Evolutionary conservation across 2,888 invertebrate species (phyloP).

Genomic region (Prionchulus punctatus): DNA sequence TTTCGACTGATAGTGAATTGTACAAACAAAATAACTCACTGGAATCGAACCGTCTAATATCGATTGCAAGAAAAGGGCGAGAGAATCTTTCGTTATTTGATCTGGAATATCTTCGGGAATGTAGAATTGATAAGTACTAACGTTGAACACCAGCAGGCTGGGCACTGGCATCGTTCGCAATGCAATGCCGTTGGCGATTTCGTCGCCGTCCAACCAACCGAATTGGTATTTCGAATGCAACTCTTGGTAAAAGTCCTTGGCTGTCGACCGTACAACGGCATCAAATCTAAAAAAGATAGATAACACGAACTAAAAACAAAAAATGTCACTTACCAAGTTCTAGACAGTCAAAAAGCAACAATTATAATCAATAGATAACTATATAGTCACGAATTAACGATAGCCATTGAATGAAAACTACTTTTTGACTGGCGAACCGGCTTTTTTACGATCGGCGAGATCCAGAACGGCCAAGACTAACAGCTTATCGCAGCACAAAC

Average conservation of each 20-base stretch:
- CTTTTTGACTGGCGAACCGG: background rate
- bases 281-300: conserved; percentile 5
- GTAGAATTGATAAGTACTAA: conserved; percentile 77
- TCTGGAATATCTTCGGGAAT: conserved; percentile 60
- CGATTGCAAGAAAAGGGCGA: conserved; percentile 56
- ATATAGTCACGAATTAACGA: background rate
- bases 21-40: no score
- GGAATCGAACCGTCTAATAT: conserved; percentile 60
- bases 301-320: background rate
- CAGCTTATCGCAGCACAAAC: conserved; percentile 19
- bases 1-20: no score
- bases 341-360: background rate
- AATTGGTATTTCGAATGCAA: conserved; percentile 55
- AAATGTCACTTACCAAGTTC: background rate
- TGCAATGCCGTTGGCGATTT: conserved; percentile 78
- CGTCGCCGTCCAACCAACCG: conserved; percentile 79
- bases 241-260: background rate
- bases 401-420: no score
- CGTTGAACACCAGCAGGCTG: conserved; percentile 71
- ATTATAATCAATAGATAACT: background rate
- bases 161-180: conserved; percentile 69
- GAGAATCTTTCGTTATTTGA: conserved; percentile 59
- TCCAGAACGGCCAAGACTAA: conserved; percentile 23
- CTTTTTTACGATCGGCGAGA: conserved; percentile 13
- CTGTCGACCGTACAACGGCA: background rate